Evolutionary conservation across 2,888 invertebrate genomes (phyloP), one percentile per base, ranked within the genome.

Genomic region (Patella caerulea): DNA sequence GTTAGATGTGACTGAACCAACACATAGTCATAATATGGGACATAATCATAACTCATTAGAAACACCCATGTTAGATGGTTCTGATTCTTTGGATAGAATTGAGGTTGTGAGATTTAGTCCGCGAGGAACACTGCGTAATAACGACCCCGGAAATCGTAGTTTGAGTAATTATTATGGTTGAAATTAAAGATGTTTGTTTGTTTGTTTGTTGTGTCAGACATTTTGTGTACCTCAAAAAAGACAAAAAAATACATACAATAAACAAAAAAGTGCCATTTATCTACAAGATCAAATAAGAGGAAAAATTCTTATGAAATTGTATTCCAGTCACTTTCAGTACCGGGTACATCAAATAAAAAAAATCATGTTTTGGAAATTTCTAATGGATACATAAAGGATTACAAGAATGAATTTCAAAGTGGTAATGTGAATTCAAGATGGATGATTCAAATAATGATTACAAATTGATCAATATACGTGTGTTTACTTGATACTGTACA

Each of bases 101-200:
- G 89, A 89, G 79, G 87, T 89, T 71, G 88, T 89, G 7, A 79
- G 88, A 19, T 89, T 88, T 79, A 87, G 86, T 73, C 89, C 88
- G 15, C 84, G 87, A 34, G 86, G 77, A 72, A 88, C 88, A 4
- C 79, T 87, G 72, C 77, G 88, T 19, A 86, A 84, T 79, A 83
- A 83, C 79, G 86, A 86, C 72, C 80, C 84, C 54, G 86, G 86
- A n/a, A 83, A 86, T 77, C 74, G 85, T 65, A 86, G 86, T 83
- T 79, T 87, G 72, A 84, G 83, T 54, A 86, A 87, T 77, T 86
- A 86, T 80, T 86, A 86, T 54, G 86, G 86, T 53, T 86, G 79
- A 81, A 56, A 29, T 53, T 54, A 53, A 71, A 34, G 56, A 24
- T 29, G 55, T 53, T 79, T 81, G 79, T 78, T 74, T 52, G 69